Base-by-base conservation (phyloP, 2,888 invertebrate species). In the Sphecodes monilicornis region DNA sequence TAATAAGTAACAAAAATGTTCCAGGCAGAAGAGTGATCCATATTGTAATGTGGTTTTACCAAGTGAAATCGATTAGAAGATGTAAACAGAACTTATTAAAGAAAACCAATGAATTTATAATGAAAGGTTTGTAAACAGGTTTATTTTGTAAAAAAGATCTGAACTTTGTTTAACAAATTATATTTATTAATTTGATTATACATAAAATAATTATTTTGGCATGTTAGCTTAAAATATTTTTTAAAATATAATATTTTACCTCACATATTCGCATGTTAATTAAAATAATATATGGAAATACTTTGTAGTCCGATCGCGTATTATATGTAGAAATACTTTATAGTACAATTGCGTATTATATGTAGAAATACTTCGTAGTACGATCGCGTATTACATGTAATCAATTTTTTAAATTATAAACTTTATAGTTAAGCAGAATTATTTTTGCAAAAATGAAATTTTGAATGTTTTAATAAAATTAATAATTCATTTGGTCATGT, bases 1-100 rank as follows among this genome's bases (percentile, higher is more conserved):
- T 81, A 78, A 64, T 83, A 50, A 29, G 66, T 81, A 83, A 82
- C 82, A 54, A 36, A 82, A 84, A 89, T 90, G 90, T 90, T 90
- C 87, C 87, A 90, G 90, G 86, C 41, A 78, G 79, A 84, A 77
- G 82, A 46, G 80, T 80, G 68, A 75, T 41, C 81, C 43, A 73
- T 78, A 80, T 75, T 84, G 84, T 78, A 77, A 78, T 81, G 77
- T 85, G 64, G 72, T 70, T 79, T 72, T 89, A 68, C 69, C 60
- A 41, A 79, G 84, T 71, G 79, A 84, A 68, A 46, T 77, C 41
- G 78, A 78, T 22, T 85, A 85, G 41, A 71, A 84, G 82, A 70
- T 78, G 76, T 72, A 81, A 70, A 76, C 75, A 80, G 72, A 79
- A 80, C 60, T 75, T 66, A 60, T 66, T 66, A 57, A 36, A 76